Conservation (phyloP, 2,113 vertebrate genomes). For the Carassius auratus region DNA sequence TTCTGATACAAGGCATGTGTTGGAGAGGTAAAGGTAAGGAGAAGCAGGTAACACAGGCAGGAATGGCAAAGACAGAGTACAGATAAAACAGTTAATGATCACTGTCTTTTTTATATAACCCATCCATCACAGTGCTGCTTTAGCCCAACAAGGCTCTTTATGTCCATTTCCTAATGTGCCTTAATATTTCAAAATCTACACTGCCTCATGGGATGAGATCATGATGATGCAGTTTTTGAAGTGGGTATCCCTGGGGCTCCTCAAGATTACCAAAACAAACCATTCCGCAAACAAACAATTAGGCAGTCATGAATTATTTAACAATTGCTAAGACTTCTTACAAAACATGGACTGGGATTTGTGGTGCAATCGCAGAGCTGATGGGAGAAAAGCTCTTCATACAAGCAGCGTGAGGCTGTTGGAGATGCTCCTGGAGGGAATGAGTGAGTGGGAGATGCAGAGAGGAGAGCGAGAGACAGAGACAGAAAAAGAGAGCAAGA, state of each 20-base stretch:
- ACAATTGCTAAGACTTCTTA: slow-evolving; percentile 67
- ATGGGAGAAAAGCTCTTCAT: slow-evolving; percentile 60
- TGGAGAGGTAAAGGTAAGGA: slow-evolving; percentile 43
- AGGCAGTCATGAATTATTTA: slow-evolving; percentile 78
- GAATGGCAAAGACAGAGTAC: slow-evolving; percentile 21
- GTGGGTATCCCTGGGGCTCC: slow-evolving; percentile 67
- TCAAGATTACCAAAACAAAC: slow-evolving; percentile 76
- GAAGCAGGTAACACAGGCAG: slow-evolving; percentile 27
- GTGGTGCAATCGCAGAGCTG: slow-evolving; percentile 62
- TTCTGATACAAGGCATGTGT: neutral
- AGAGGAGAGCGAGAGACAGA: slow-evolving; percentile 31
- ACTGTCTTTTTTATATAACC: slow-evolving; percentile 20
- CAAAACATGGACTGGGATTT: slow-evolving; percentile 66
- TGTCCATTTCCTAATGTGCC: slow-evolving; percentile 26
- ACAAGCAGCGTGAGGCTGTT: slow-evolving; percentile 51
- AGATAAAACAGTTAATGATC: slow-evolving; percentile 10
- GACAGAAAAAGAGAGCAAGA: slow-evolving; percentile 26
- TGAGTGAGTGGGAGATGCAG: slow-evolving; percentile 40
- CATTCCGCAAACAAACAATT: slow-evolving; percentile 79
- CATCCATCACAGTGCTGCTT: slow-evolving; percentile 14
- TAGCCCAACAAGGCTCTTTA: slow-evolving; percentile 13
- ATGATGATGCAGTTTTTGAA: slow-evolving; percentile 63
- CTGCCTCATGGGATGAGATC: slow-evolving; percentile 66
- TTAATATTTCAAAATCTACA: slow-evolving; percentile 58
- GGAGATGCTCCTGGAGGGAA: slow-evolving; percentile 53